Evolutionary conservation across 1,140 invertebrate species (phyloP), one percentile per base, ranked within the genome.

Genomic region (Drosophila kepulauana): DNA sequence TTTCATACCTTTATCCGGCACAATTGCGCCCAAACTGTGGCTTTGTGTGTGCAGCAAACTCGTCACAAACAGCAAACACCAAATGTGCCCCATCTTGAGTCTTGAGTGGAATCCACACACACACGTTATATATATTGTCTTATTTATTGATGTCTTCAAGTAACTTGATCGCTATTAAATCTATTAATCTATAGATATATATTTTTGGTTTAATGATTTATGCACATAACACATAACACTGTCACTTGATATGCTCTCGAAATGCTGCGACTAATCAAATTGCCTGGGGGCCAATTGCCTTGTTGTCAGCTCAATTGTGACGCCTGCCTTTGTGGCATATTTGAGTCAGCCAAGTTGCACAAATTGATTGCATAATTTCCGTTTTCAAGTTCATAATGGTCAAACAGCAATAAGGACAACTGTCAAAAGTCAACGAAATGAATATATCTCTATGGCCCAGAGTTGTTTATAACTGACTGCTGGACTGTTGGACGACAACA

Each of bases 351-450:
- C 80, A 78, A 88, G 69, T 87, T 80, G 84, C 84, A 87, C 73
- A 87, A 87, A 87, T 87, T 87, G 77, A 88, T 88, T 88, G 85
- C 84, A 84, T 87, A 87, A 88, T 87, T 84, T 88, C 84, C 80
- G 85, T 74, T 88, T 82, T 88, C 84, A 84, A 88, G 82, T 88
- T 88, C 84, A 88, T 80, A 57, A 78, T 76, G 75, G 59, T 68
- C 46, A 78, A 25, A 51, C 62, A 48, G 35, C 61, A 43, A 46
- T 38, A 33, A 75, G 41, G 33, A 46, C 61, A 52, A 63, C 62
- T 71, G 74, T 65, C 74, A 65, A 61, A 76, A 71, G 68, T 56
- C 59, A 72, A 61, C 49, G 57, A 38, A 61, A 46, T 74, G 28
- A 73, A 73, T 68, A 56, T 33, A 16, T 30, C 11, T 54, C 8